Conservation (phyloP, 2,797 vertebrate genomes). For the Anolis apletophallus region DNA sequence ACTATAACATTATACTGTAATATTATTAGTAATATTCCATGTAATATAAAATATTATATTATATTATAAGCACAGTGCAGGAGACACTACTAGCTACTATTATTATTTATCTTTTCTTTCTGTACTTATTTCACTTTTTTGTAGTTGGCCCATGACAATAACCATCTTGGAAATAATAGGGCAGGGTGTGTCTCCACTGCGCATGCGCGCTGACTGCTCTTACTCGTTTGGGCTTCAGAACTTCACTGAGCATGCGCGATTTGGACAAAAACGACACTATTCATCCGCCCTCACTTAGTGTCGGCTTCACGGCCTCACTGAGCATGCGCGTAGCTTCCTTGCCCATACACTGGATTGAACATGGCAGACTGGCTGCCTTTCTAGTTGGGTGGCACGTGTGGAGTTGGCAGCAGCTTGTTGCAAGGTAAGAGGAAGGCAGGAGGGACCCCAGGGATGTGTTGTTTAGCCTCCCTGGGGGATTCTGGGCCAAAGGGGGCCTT, state of each 20-base stretch:
- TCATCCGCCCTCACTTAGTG: not conserved
- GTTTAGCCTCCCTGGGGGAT: too few relatives aligned
- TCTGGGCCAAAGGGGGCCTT: not conserved
- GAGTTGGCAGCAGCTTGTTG: not conserved
- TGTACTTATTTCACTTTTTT: too few relatives aligned
- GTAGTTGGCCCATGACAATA: too few relatives aligned
- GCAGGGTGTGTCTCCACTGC: not conserved
- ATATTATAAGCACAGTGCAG: too few relatives aligned
- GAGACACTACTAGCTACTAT: too few relatives aligned
- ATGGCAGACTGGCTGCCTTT: conserved; percentile 4
- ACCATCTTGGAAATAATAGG: not conserved
- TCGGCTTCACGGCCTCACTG: not conserved
- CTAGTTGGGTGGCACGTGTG: not conserved
- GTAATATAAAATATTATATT: too few relatives aligned
- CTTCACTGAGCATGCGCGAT: accelerated
- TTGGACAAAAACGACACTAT: too few relatives aligned
- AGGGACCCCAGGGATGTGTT: too few relatives aligned
- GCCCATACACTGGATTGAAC: not conserved
- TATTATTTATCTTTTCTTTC: too few relatives aligned
- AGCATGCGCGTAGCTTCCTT: not conserved
- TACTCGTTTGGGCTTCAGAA: not conserved
- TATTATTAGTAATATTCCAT: too few relatives aligned
- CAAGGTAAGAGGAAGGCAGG: not conserved
- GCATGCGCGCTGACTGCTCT: too few relatives aligned
- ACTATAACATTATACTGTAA: too few relatives aligned